Evolutionary conservation across 2,888 invertebrate genomes (phyloP), one percentile per base, ranked within the genome.

Genomic region (Micropterix aruncella): DNA sequence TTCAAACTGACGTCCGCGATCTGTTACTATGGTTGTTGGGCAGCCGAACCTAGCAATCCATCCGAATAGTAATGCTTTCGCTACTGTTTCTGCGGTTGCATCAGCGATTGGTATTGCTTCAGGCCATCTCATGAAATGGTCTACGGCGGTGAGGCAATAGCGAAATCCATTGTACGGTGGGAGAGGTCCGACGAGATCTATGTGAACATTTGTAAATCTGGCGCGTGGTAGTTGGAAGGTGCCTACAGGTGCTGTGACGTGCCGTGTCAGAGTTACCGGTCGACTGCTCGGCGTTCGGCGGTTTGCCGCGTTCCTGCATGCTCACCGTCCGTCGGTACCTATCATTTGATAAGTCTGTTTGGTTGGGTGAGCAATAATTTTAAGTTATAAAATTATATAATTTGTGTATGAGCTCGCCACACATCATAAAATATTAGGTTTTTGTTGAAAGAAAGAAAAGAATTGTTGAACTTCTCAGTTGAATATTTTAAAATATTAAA

Each of bases 101-200:
- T 62, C 55, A 9, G 37, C 14, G 1, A 61, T 18, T 1, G 61
- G 59, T 7, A 52, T 45, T 3, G 54, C 58, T 47, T 60, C 60
- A 15, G 58, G 55, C 61, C 61, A 61, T 9, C 59, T 49, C 1
- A 61, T 56, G 40, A 52, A 55, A 1, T 57, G 18, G 45, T 59
- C 57, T 1, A 60, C 48, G 0, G 53, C 52, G 0, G 62, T 62
- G 2, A 63, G 52, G 16, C 55, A 52, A 46, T 62, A 63, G 2
- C 50, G 47, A 42, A 47, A 55, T 7, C 55, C 57, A 12, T 52
- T 36, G 1, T 54, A 54, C 2, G 44, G 4, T 15, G 62, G 60
- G 7, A 65, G 47, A 0, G 63, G 64, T 2, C 63, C 62, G 1
- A 69, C 56, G 3, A 69, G 51, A 50, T 68, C 63, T 2, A 67